Evolutionary conservation across 2,113 vertebrate species (phyloP).

Genomic region (Amblyornis subalaris): DNA sequence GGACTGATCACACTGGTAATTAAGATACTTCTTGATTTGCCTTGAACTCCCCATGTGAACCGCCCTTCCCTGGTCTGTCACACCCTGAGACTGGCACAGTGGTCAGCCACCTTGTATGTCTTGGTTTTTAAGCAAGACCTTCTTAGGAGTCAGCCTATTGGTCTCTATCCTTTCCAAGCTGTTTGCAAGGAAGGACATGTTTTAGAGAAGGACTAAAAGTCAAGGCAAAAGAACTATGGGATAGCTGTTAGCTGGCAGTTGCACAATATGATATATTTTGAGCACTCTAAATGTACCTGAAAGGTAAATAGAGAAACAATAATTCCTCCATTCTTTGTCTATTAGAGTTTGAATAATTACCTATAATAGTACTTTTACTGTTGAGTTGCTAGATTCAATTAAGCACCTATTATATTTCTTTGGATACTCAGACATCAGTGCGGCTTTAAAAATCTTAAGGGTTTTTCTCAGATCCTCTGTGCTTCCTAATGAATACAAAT

Average conservation of each 20-base stretch:
- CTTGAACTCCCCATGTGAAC: background rate
- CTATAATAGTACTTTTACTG: background rate
- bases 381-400: background rate
- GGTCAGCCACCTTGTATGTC: too few relatives aligned
- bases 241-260: background rate
- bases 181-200: fast-evolving
- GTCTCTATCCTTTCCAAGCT: background rate
- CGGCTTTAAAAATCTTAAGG: background rate
- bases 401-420: background rate
- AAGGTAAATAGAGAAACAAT: background rate
- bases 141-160: background rate
- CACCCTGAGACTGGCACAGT: background rate
- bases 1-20: background rate
- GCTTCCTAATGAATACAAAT: background rate
- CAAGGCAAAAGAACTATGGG: background rate
- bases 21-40: background rate
- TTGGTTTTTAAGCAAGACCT: background rate
- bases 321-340: background rate
- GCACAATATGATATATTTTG: background rate
- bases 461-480: background rate
- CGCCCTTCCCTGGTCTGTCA: background rate
- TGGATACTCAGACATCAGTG: background rate
- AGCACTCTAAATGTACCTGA: background rate
- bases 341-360: background rate
- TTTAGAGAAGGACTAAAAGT: background rate